These are phyloP conservation scores for Geopemphigus sp. DNA, from an alignment of 1,140 invertebrate species.

Conservation along the genomic window DNA sequence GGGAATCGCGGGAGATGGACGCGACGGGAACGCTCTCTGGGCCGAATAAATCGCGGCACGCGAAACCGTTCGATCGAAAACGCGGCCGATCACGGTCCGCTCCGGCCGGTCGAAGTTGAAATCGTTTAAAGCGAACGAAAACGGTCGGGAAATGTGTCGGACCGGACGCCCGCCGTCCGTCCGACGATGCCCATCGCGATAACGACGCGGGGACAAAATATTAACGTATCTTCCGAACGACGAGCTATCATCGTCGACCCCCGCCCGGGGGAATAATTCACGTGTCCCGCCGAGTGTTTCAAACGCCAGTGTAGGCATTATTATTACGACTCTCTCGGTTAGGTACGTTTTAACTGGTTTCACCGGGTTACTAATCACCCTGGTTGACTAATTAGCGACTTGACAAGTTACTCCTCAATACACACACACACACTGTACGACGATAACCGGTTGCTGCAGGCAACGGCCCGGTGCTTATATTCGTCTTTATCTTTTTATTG, in stretches of 20 bases:
- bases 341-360: conserved; percentile 22
- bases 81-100: background rate
- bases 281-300: background rate
- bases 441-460: conserved; percentile 20
- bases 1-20: no score
- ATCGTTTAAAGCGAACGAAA: no score
- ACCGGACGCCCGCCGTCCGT: no score
- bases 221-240: no score
- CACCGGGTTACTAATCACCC: conserved; percentile 24
- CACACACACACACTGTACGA: background rate
- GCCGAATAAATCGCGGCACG: background rate
- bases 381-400: conserved; percentile 46
- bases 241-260: no score
- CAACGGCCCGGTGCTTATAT: background rate
- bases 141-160: no score
- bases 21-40: background rate
- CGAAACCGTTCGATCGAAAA: no score
- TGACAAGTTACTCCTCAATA: conserved; percentile 38
- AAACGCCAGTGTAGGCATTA: no score
- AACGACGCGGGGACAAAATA: background rate
- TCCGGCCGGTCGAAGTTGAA: no score
- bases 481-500: conserved; percentile 26
- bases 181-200: conserved; percentile 12
- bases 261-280: no score
- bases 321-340: no score